Percentiles rank a stretch among this genome's conserved stretches.
These are phyloP conservation scores for Nothoprocta pentlandii DNA, from an alignment of 2,113 vertebrate genomes.

Conservation along the genomic window DNA sequence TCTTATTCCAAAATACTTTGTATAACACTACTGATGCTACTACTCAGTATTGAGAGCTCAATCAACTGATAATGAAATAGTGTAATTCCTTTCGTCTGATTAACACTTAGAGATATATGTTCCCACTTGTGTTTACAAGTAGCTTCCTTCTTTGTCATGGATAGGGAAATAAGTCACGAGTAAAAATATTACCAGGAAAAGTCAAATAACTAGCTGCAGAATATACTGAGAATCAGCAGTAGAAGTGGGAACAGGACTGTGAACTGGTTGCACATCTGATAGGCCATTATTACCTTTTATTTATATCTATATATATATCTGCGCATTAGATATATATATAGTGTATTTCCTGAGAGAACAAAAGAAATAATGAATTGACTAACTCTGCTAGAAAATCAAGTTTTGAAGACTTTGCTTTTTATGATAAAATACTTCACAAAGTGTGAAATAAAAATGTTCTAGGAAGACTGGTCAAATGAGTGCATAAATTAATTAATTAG, in stretches of 20 bases:
- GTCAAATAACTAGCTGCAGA: neutral
- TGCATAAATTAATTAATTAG: neutral
- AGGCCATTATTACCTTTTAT: neutral
- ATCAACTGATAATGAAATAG: constrained; percentile 1
- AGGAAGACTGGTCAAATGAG: neutral
- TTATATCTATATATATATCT: too few relatives aligned
- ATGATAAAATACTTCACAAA: neutral
- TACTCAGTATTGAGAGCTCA: neutral
- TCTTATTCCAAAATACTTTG: neutral
- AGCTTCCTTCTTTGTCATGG: neutral
- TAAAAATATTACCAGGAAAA: neutral
- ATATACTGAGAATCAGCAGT: neutral
- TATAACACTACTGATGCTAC: neutral
- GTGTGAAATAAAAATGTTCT: neutral
- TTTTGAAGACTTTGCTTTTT: neutral
- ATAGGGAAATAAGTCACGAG: neutral
- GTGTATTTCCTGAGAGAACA: neutral
- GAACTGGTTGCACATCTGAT: neutral
- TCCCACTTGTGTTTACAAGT: neutral
- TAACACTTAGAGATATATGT: neutral
- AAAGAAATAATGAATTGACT: neutral
- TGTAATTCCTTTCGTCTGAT: constrained; percentile 11
- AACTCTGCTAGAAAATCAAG: neutral
- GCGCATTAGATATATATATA: too few relatives aligned
- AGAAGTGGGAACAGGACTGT: neutral